These are phyloP conservation scores for Caenorhabditis angaria DNA, from an alignment of 2,888 invertebrate species.

Conservation along the genomic window DNA sequence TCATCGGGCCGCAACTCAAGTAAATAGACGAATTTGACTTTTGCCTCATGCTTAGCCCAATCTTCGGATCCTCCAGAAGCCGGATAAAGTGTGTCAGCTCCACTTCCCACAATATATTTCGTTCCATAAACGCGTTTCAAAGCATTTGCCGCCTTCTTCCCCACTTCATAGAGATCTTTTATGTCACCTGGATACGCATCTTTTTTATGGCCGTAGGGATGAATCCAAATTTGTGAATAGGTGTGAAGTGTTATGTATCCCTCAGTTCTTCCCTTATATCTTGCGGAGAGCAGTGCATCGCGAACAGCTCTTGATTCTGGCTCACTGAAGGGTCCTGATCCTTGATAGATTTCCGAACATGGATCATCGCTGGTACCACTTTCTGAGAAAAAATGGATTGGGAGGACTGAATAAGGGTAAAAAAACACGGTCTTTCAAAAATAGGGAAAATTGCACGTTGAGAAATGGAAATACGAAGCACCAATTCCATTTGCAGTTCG, in stretches of 20 bases:
- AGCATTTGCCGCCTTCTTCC: constrained; percentile 66
- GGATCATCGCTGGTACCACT: constrained; percentile 70
- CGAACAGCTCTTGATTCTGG: constrained; percentile 70
- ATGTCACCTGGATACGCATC: constrained; percentile 71
- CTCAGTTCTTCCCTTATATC: constrained; percentile 67
- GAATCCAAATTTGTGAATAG: constrained; percentile 67
- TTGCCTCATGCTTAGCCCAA: constrained; percentile 70
- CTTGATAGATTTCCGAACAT: constrained; percentile 72
- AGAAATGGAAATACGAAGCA: too few species aligned
- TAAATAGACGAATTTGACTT: constrained; percentile 71
- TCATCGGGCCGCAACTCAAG: constrained; percentile 71
- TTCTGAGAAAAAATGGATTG: constrained; percentile 48
- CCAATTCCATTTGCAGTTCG: too few species aligned
- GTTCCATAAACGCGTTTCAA: constrained; percentile 68
- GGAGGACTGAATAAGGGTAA: too few species aligned
- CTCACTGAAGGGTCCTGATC: constrained; percentile 69
- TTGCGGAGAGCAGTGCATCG: constrained; percentile 62
- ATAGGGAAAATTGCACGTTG: too few species aligned
- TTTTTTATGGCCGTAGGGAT: constrained; percentile 66
- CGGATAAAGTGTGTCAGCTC: constrained; percentile 71
- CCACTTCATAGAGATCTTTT: constrained; percentile 67
- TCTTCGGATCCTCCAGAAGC: constrained; percentile 72
- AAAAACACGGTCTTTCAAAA: too few species aligned
- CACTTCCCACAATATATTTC: constrained; percentile 70
- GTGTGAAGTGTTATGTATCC: constrained; percentile 69